Evolutionary conservation across 2,888 invertebrate genomes (phyloP).

Genomic region (Spicauda simplicius): DNA sequence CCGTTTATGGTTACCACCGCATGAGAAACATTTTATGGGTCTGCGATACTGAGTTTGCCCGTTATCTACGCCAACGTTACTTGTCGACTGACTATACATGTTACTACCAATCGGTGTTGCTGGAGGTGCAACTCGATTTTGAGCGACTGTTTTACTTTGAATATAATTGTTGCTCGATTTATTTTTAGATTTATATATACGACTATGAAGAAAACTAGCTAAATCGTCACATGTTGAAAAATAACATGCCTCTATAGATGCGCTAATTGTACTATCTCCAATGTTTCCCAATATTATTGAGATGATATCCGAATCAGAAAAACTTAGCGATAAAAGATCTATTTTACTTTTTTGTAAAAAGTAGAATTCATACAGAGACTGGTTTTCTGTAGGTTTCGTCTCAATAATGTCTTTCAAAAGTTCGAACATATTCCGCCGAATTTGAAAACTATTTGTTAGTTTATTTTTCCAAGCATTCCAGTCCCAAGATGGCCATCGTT

Average conservation of each 20-base stretch:
- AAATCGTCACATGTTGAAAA: conserved; percentile 39
- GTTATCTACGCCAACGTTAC: too few relatives aligned
- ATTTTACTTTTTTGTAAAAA: conserved; percentile 44
- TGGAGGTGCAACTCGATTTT: too few relatives aligned
- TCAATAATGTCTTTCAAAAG: conserved; percentile 33
- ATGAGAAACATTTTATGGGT: too few relatives aligned
- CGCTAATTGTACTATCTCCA: conserved; percentile 38
- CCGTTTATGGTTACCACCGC: too few relatives aligned
- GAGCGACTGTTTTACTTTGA: too few relatives aligned
- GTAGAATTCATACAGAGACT: conserved; percentile 45
- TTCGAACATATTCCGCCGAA: conserved; percentile 2
- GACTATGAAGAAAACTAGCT: conserved; percentile 11
- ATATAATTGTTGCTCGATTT: too few relatives aligned
- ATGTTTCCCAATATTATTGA: too few relatives aligned
- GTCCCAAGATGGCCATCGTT: conserved; percentile 37
- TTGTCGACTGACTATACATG: too few relatives aligned
- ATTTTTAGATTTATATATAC: background rate
- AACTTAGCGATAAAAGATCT: conserved; percentile 36
- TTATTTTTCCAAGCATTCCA: background rate
- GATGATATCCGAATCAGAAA: too few relatives aligned
- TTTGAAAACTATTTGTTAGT: background rate
- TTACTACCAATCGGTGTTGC: too few relatives aligned
- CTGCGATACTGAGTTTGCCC: too few relatives aligned
- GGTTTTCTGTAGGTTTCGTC: conserved; percentile 38
- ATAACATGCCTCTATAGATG: conserved; percentile 42